These are phyloP conservation scores for Quiscalus mexicanus DNA, from an alignment of 2,113 vertebrate species.

Conservation along the genomic window DNA sequence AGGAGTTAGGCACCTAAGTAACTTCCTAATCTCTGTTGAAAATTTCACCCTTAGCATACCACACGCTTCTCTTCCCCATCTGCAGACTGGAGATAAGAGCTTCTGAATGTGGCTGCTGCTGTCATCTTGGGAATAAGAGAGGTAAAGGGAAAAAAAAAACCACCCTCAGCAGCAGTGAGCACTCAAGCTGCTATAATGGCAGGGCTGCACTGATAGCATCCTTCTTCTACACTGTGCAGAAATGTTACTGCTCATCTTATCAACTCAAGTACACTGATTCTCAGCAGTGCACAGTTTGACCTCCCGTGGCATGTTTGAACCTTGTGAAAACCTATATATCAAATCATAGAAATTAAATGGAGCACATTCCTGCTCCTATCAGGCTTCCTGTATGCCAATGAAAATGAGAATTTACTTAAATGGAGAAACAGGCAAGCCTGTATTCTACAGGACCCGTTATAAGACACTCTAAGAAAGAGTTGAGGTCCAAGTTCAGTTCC, in stretches of 20 bases:
- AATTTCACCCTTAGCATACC: constrained; percentile 11
- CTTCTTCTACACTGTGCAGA: not conserved
- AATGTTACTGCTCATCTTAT: not conserved
- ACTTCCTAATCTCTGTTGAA: constrained; percentile 1
- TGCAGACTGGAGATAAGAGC: constrained; percentile 50
- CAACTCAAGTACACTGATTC: not conserved
- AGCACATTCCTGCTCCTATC: not conserved
- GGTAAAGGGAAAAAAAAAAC: not conserved
- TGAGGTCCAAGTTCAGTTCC: not conserved
- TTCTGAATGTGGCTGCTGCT: constrained; percentile 8
- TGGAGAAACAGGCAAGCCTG: not conserved
- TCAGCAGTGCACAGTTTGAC: not conserved
- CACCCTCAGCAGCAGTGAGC: not conserved
- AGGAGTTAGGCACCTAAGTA: constrained; percentile 28
- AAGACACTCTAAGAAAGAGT: not conserved
- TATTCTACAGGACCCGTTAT: not conserved
- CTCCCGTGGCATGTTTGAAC: not conserved
- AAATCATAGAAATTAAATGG: not conserved
- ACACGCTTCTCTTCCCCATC: not conserved
- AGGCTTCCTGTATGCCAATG: not conserved
- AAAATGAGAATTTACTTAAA: not conserved
- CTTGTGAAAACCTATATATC: not conserved
- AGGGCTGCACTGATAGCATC: constrained; percentile 9
- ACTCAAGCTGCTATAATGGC: constrained; percentile 6
- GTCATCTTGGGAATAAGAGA: not conserved